Base-by-base conservation (phyloP, 2,113 vertebrate species). In the Ancistrus triradiatus region DNA sequence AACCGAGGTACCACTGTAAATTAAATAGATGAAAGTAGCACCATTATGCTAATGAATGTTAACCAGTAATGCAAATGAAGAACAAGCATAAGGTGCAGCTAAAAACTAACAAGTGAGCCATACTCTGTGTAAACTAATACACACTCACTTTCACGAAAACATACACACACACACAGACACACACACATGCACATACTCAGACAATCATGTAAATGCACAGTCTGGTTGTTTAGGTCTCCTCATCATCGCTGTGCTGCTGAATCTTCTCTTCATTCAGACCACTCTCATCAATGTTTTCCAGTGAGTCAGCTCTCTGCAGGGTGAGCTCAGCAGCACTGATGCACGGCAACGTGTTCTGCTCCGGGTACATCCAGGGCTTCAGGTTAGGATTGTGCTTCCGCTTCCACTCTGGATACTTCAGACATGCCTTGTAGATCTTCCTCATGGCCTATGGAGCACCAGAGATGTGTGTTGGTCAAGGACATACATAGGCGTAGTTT, bases 391-490 rank as follows among this genome's bases (percentile, higher is more conserved):
- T 77, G 17, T 93, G 90, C 58, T 85, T 87, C 21, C 83, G 78
- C 70, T 91, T 91, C 91, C 90, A 93, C 67, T 91, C 90, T 0
- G 86, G 91, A n/a, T 93, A 91, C 78, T 94, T 94, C 72, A 89
- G 76, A 6, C 89, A 90, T 0, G 92, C 88, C 71, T 89, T 93
- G 86, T 95, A 89, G 81, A 92, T 86, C 79, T 90, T 91, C 75
- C 86, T 91, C 90, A 93, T 91, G 0, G 87, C 90, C 91, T 91
- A 70, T 14, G 53, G 1, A 43, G 7, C 21, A 50, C 15, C 17
- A 27, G 21, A 40, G 24, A 42, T 27, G 15, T 46, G 11, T 28
- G 22, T 59, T 43, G 17, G 1, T 58, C 22, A 58, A 40, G 27
- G 8, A 2, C n/a, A 43, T 43, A n/a, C n/a, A n/a, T n/a, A n/a